A percentile compares a stretch with the other conserved stretches of the same genome.
Evolutionary conservation across 2,797 vertebrate genomes (phyloP).

Genomic region (Danionella dracula): DNA sequence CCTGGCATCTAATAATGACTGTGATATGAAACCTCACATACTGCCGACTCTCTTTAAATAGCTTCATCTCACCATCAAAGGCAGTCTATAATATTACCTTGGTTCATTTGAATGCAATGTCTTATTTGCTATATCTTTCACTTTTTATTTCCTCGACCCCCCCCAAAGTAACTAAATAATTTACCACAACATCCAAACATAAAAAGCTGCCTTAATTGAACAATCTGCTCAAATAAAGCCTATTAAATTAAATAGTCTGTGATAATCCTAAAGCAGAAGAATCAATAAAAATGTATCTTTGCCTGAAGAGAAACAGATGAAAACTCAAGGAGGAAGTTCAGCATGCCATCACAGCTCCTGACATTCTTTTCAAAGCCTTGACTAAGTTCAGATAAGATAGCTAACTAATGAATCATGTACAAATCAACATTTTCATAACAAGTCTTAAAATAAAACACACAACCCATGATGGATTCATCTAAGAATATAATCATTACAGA

Average conservation of each 20-base stretch:
- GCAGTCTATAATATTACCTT: too few species aligned
- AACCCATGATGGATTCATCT: not conserved
- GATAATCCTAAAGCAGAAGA: slow-evolving; percentile 1
- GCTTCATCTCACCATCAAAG: not conserved
- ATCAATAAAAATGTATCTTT: slow-evolving; percentile 26
- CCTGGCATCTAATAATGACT: not conserved
- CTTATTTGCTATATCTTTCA: too few species aligned
- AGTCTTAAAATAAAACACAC: not conserved
- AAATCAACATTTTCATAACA: too few species aligned
- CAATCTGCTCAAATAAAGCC: too few species aligned
- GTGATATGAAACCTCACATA: not conserved
- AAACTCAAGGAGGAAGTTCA: slow-evolving; percentile 26
- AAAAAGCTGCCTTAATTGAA: too few species aligned
- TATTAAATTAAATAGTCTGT: not conserved
- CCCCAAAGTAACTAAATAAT: too few species aligned
- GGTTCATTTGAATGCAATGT: too few species aligned
- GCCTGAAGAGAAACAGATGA: slow-evolving; percentile 10
- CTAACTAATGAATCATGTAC: not conserved
- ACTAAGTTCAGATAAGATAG: not conserved
- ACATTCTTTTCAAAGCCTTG: not conserved
- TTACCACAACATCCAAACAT: too few species aligned
- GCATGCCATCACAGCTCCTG: not conserved
- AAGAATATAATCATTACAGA: too few species aligned
- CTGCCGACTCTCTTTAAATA: not conserved
- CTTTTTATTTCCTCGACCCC: too few species aligned